phyloP scores from a whole-genome alignment of 2,113 vertebrate species.

The Istiophorus platypterus region DNA sequence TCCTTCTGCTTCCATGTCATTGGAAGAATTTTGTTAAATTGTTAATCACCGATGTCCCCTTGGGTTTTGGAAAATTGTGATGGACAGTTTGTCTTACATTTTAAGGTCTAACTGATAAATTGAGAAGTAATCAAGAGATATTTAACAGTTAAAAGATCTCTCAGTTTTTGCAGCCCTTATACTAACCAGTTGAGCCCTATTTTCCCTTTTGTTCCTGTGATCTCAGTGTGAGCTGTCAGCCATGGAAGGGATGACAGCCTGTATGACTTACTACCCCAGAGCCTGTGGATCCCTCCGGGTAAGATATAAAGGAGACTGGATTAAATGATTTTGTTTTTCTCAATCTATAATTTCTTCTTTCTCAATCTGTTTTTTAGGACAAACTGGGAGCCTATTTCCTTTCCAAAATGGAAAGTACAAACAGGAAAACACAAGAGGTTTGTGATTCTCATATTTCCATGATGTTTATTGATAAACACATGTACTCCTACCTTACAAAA shows the following conservation, averaged over 20 bases:
- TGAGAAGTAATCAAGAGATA: too few species aligned
- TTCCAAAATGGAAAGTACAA: constrained; percentile 87
- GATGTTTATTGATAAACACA: too few species aligned
- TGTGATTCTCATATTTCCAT: neutral
- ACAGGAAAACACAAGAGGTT: constrained; percentile 89
- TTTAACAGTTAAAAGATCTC: too few species aligned
- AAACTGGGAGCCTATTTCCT: constrained; percentile 90
- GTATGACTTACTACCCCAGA: constrained; percentile 90
- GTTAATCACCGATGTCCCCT: neutral
- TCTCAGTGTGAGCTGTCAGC: constrained; percentile 88
- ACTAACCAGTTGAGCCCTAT: neutral
- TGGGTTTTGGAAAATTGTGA: neutral
- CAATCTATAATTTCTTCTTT: neutral
- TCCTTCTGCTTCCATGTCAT: too few species aligned
- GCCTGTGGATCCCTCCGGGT: constrained; percentile 92
- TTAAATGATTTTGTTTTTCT: neutral
- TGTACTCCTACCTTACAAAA: too few species aligned
- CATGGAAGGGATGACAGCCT: constrained; percentile 91
- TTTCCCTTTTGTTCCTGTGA: constrained; percentile 6
- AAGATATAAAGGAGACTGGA: constrained; percentile 23
- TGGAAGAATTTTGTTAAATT: neutral
- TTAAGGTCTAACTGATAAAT: too few species aligned
- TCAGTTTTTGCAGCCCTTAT: too few species aligned
- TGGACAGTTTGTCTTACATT: neutral
- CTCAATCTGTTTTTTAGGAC: constrained; percentile 80